These are phyloP conservation scores for Thryonomys swinderianus DNA, from an alignment of 2,113 vertebrate genomes.

Conservation along the genomic window DNA sequence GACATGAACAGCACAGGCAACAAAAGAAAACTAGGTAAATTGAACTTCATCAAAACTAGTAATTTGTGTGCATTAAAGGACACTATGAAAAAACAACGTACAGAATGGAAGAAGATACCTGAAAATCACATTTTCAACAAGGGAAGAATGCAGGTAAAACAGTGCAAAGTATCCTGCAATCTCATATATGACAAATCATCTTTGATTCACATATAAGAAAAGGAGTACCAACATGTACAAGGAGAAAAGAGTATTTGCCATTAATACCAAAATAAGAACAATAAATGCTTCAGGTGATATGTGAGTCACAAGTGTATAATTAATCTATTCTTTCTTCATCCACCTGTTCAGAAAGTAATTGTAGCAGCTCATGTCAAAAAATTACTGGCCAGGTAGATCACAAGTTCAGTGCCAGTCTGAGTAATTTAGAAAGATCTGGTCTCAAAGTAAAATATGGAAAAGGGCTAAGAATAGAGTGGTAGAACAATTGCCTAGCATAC, in stretches of 20 bases:
- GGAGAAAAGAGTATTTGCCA: not conserved
- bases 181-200: not conserved
- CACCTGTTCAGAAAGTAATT: not conserved
- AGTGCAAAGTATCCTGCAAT: not conserved
- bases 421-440: too few species aligned
- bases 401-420: too few species aligned
- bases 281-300: not conserved
- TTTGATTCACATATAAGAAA: not conserved
- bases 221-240: not conserved
- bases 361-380: slow-evolving; percentile 1
- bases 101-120: not conserved
- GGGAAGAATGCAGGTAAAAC: not conserved
- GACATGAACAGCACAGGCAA: not conserved
- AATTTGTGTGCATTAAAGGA: not conserved
- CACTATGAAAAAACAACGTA: not conserved
- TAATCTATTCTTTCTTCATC: not conserved
- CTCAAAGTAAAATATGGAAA: too few species aligned
- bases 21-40: not conserved
- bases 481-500: not conserved
- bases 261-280: not conserved
- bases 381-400: not conserved
- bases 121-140: not conserved
- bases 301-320: not conserved
- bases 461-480: too few species aligned
- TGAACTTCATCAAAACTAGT: not conserved